Evolutionary conservation across 2,113 vertebrate species (phyloP).

Genomic region (Laticauda colubrina): DNA sequence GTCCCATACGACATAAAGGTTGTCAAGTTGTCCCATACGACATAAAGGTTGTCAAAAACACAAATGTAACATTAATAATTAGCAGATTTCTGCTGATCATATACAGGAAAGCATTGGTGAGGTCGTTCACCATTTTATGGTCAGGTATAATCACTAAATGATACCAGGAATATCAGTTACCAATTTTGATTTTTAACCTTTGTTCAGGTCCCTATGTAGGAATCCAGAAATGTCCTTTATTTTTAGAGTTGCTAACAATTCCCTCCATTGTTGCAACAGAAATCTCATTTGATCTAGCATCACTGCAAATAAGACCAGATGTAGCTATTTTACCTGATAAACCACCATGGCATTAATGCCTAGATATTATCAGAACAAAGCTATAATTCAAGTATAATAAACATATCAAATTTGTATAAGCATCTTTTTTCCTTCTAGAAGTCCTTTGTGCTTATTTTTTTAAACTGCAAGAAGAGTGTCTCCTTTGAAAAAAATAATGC

Average conservation of each 20-base stretch:
- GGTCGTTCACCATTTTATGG: neutral
- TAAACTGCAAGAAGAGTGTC: constrained; percentile 33
- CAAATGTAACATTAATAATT: neutral
- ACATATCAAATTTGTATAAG: constrained; percentile 7
- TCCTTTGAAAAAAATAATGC: neutral
- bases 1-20: neutral
- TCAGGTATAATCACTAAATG: neutral
- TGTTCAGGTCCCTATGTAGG: neutral
- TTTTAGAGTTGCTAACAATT: neutral
- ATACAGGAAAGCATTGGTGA: neutral
- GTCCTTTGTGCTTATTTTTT: neutral
- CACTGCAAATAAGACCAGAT: neutral
- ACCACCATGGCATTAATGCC: neutral
- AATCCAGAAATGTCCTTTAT: neutral
- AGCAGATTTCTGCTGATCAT: neutral
- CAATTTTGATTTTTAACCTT: neutral
- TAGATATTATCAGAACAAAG: neutral
- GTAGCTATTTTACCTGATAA: neutral
- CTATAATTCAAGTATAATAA: constrained; percentile 23
- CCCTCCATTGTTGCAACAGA: neutral
- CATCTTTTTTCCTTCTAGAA: constrained; percentile 29
- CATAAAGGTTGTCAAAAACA: neutral
- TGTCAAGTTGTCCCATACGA: neutral
- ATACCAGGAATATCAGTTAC: neutral
- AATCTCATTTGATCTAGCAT: neutral